Base-by-base conservation (phyloP, 1,140 invertebrate genomes). In the Procambarus clarkii region DNA sequence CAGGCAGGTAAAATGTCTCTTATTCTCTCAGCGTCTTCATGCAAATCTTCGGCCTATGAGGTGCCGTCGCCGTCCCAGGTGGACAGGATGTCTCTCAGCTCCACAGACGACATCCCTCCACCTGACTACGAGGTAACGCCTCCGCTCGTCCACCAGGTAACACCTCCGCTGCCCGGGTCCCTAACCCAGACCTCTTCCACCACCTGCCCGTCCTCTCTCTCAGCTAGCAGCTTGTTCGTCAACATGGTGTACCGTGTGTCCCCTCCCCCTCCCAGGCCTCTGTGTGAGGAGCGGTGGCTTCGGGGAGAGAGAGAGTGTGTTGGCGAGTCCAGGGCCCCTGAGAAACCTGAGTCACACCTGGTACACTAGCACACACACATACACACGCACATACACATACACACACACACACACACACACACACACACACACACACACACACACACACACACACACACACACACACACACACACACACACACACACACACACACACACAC, bases 51-150 rank as follows among this genome's bases (percentile, higher is more conserved):
- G 3, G 85, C 71, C 64, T 87, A 77, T 78, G 85, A 87, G 76
- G 85, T 87, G 50, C 85, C 85, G 3, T 86, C 84, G n/a, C 84
- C 84, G 7, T 87, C 85, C 1, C 76, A 58, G 74, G 54, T 78
- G 74, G 85, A 87, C 85, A 74, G 79, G 18, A 74, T 87, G 46
- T 87, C 85, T 5, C 74, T 87, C 45, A 87, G 85, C 71, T 87
- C 85, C 5, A 18, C 85, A 24, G 85, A 87, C 50, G 85, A 87
- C 85, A 87, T 87, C 74, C 85, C 85, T 45, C 85, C 85, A 45
- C 85, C 85, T 7, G 85, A 87, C 85, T 87, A 87, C 85, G 85
- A 87, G 85, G 85, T 87, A 87, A 87, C 85, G n/a, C 85, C 85
- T 60, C 85, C 85, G 85, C 85, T 87, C 64, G 69, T 45, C 74